Evolutionary conservation across 2,113 vertebrate species (phyloP).

Genomic region (Sakesphorus luctuosus): DNA sequence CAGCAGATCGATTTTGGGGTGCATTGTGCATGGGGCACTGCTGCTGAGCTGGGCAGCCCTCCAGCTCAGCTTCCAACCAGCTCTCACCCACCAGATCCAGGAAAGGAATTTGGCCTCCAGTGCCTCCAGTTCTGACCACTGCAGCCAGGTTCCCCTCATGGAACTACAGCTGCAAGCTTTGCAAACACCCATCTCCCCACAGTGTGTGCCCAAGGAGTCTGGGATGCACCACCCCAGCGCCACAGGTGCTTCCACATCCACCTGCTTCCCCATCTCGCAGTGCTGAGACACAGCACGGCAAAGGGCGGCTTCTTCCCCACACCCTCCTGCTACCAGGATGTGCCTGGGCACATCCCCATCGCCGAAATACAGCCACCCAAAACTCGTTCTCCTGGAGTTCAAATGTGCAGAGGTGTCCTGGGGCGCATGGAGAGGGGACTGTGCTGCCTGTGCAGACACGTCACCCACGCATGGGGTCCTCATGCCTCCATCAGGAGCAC

Average conservation of each 20-base stretch:
- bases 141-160: background rate
- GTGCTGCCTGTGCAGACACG: background rate
- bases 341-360: background rate
- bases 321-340: background rate
- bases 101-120: background rate
- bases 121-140: background rate
- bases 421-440: fast-evolving
- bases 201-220: fast-evolving
- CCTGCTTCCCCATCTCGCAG: background rate
- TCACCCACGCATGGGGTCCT: background rate
- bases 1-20: background rate
- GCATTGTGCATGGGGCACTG: background rate
- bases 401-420: background rate
- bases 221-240: fast-evolving
- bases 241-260: background rate
- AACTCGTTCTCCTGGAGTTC: background rate
- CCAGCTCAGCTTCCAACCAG: background rate
- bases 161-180: background rate
- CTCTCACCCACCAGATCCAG: background rate
- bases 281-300: fast-evolving
- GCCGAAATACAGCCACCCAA: background rate
- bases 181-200: background rate
- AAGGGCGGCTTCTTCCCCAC: background rate
- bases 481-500: fast-evolving
- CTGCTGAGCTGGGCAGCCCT: background rate